Base-by-base conservation (phyloP, 2,113 vertebrate genomes). In the Pterocles burchelli region DNA sequence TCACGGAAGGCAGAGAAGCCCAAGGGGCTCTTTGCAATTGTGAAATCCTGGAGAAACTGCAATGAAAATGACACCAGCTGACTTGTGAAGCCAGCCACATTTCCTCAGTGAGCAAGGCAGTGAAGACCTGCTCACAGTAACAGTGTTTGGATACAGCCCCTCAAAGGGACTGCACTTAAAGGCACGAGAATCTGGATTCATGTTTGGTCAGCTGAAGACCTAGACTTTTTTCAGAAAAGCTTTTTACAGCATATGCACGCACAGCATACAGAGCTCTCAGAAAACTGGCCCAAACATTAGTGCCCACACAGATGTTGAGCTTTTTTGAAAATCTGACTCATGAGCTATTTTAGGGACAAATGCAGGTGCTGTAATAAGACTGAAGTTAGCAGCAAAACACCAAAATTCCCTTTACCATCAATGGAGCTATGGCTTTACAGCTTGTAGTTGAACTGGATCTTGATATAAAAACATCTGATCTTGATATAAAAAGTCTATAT, bases 291-390 rank as follows among this genome's bases (percentile, higher is more conserved):
- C 57, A 59, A 68, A 79, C 3, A 1, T 55, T 70, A 84, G 34
- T 81, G 59, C 45, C 54, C 61, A 28, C 13, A 24, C 73, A 84
- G 34, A 89, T 51, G 48, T 55, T 55, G 79, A 92, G 59, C 78
- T 77, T 90, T 88, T 90, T 9, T 74, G 33, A 92, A 92, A 93
- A 92, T 59, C 57, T 95, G 93, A 93, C 65, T 90, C 85, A 88
- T 41, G 33, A 87, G 61, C 74, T 94, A 91, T 93, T 91, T 85
- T 78, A 75, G 74, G 82, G 66, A 88, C 41, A 85, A 93, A 77
- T 83, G 46, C 75, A 90, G 75, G 85, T 94, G 79, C 67, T 49
- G n/a, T 51, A 79, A 20, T 26, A 70, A 65, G 28, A 68, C 41
- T n/a, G 45, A 70, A 85, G 51, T 59, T 19, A 91, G 65, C n/a